Conservation (phyloP, 1,140 invertebrate genomes). For the Acyrthosiphon pisum region DNA sequence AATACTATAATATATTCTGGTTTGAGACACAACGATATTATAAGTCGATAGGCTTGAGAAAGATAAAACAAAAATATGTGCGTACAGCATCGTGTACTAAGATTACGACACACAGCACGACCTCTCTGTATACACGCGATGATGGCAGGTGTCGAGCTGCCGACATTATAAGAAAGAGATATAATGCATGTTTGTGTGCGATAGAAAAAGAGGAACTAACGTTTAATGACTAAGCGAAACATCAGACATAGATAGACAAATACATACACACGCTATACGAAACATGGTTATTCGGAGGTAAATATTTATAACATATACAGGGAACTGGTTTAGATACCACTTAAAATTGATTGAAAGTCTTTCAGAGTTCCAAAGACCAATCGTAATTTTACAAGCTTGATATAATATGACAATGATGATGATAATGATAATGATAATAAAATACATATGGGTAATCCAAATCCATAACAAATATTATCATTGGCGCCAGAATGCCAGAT, state of each 20-base stretch:
- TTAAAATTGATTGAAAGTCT: constrained; percentile 45
- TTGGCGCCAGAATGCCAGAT: constrained; percentile 40
- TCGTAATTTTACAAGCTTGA: neutral
- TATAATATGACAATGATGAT: neutral
- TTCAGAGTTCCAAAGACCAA: neutral
- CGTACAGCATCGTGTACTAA: neutral
- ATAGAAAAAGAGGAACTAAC: constrained; percentile 26
- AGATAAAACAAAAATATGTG: constrained; percentile 44
- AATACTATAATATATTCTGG: constrained; percentile 21
- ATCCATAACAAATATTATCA: neutral
- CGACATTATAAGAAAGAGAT: constrained; percentile 3
- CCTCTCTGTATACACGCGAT: constrained; percentile 41
- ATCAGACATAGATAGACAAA: constrained; percentile 35
- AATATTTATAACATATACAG: constrained; percentile 48
- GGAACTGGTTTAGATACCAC: constrained; percentile 45
- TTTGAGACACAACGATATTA: neutral
- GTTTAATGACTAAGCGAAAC: constrained; percentile 56
- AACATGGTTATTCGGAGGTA: constrained; percentile 33
- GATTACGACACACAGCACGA: constrained; percentile 43
- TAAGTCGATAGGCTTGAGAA: neutral
- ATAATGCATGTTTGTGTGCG: neutral
- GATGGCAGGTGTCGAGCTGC: constrained; percentile 55
- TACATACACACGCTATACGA: constrained; percentile 17
- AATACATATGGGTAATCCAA: neutral
- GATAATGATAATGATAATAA: neutral